Percentiles rank a stretch among this genome's conserved stretches.
Evolutionary conservation across 2,113 vertebrate genomes (phyloP).

Genomic region (Chaetorhynchus papuensis): DNA sequence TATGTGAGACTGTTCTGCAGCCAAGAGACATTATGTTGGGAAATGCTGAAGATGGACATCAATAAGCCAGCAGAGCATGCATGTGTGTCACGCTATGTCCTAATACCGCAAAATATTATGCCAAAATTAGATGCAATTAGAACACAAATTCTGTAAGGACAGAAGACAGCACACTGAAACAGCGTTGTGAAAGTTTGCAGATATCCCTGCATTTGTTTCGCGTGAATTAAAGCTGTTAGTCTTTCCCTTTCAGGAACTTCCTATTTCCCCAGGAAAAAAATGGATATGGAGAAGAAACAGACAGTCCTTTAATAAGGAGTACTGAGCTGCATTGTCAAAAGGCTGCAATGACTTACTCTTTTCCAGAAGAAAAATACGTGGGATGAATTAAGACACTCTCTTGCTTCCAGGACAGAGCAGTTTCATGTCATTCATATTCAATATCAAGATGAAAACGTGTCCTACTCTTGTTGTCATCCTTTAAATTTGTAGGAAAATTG

Average conservation of each 20-base stretch:
- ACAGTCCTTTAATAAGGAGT: neutral
- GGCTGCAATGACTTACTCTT: neutral
- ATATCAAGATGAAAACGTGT: neutral
- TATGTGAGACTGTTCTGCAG: neutral
- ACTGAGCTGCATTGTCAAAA: neutral
- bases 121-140: neutral
- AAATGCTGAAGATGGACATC: neutral
- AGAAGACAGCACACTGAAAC: neutral
- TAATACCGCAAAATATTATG: conserved; percentile 10
- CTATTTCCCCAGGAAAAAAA: neutral
- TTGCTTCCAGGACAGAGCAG: neutral
- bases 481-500: neutral
- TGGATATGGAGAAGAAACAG: neutral
- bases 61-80: neutral
- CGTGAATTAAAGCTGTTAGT: neutral
- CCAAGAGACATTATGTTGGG: neutral
- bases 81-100: neutral
- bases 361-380: neutral
- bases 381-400: neutral
- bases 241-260: neutral
- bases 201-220: neutral
- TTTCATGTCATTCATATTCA: neutral
- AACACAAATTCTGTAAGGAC: neutral
- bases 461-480: neutral
- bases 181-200: neutral